These are phyloP conservation scores for Leptobrachium ailaonicum DNA, from an alignment of 2,113 vertebrate species.

Conservation along the genomic window DNA sequence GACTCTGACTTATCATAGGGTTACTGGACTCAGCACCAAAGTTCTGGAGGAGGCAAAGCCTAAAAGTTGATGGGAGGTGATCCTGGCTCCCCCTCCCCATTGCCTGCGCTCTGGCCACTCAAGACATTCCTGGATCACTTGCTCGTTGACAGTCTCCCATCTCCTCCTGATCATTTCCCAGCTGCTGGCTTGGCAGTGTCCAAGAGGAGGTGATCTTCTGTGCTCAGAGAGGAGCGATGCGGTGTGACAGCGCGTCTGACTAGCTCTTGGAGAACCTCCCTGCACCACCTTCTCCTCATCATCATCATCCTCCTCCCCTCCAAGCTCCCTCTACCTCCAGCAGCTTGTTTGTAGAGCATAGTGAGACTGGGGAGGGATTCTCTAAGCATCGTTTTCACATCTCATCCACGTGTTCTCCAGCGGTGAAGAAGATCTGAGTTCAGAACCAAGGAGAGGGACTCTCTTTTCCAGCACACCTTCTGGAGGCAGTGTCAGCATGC, in stretches of 20 bases:
- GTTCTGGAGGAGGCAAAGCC: constrained; percentile 3
- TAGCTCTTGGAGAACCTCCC: neutral
- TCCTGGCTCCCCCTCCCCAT: neutral
- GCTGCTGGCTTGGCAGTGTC: constrained; percentile 10
- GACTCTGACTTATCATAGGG: neutral
- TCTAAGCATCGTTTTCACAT: constrained; percentile 20
- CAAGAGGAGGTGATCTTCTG: constrained; percentile 28
- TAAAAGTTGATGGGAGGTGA: neutral
- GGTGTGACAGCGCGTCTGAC: neutral
- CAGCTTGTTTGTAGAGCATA: constrained; percentile 46
- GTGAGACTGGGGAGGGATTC: constrained; percentile 22
- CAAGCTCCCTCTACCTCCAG: neutral
- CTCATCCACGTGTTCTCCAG: constrained; percentile 54
- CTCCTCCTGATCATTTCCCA: neutral
- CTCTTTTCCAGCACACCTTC: neutral
- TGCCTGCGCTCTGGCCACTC: neutral
- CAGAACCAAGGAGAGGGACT: constrained; percentile 9
- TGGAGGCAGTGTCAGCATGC: neutral
- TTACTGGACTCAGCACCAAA: constrained; percentile 16
- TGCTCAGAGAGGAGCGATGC: neutral
- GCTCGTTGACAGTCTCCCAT: neutral
- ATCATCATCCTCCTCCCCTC: constrained; percentile 3
- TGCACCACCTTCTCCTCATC: constrained; percentile 20
- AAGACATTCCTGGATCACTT: neutral
- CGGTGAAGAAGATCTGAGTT: constrained; percentile 6